Base-by-base conservation (phyloP, 64 coral and sea anemone species). In the Porites australiensis region DNA sequence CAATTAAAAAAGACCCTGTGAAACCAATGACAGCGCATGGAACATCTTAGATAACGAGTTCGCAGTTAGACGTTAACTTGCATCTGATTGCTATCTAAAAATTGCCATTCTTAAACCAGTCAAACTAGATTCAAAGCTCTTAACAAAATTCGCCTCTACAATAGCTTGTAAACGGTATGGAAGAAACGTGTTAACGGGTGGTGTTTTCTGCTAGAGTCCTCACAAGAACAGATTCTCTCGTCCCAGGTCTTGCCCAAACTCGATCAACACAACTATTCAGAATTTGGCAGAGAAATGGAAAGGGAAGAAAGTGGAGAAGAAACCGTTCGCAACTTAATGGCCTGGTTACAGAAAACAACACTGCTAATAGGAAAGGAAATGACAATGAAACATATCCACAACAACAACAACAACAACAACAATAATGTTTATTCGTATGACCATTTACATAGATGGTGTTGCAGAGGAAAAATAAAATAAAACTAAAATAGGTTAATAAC, bases 261-360 rank as follows among this genome's bases (percentile, higher is more conserved):
- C 5, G 50, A 94, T 5, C 86, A 75, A 22, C 54, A 50, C 57
- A 70, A 96, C 12, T 92, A 96, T n/a, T 22, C n/a, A 48, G 68
- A 82, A 3, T 93, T 93, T 78, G 95, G 95, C 7, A 83, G 90
- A 45, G 95, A 96, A 52, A 96, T 96, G 77, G 23, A 93, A 27
- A 89, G 90, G 49, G 83, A 89, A 21, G 51, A 75, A n/a, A 72
- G 89, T 18, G 59, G 27, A 37, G 27, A 93, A 93, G 95, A 96
- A 63, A 96, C 71, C 71, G 71, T 93, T 13, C 3, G 37, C 20
- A 93, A 93, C 60, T 50, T 96, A 4, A 70, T 96, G 5, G 67
- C 72, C 2, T 92, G 94, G 94, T 77, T 96, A 48, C 90, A 92
- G 84, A 64, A 86, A 45, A n/a, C 37, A 43, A 64, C 58, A 53